Evolutionary conservation across 2,797 vertebrate genomes (phyloP).

Genomic region (Caiman crocodilus): DNA sequence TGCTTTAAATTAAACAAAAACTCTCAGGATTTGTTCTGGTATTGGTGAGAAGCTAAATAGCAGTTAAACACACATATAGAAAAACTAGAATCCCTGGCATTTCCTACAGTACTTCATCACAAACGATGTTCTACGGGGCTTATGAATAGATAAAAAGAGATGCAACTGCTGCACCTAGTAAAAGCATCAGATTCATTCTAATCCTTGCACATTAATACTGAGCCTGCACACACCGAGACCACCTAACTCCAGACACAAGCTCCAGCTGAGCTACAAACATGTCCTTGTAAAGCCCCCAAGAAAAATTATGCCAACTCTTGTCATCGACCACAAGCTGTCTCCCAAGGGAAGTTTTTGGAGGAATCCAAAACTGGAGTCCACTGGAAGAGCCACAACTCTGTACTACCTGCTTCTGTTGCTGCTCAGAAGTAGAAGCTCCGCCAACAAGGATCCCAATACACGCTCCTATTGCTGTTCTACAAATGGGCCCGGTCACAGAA

Average conservation of each 20-base stretch:
- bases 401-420: background rate
- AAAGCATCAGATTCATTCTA: background rate
- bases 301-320: background rate
- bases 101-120: fast-evolving
- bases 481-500: background rate
- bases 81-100: fast-evolving
- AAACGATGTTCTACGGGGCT: background rate
- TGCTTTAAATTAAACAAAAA: fast-evolving
- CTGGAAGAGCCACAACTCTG: background rate
- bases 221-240: fast-evolving
- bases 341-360: background rate
- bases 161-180: background rate
- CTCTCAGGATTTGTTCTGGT: background rate
- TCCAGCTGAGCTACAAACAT: background rate
- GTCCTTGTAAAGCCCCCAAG: background rate
- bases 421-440: background rate
- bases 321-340: fast-evolving
- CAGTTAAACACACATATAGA: fast-evolving
- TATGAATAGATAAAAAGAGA: background rate
- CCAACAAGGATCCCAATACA: background rate
- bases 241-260: background rate
- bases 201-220: background rate
- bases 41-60: fast-evolving
- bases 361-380: background rate
- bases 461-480: fast-evolving